Evolutionary conservation across 2,797 vertebrate species (phyloP), one percentile per base, ranked within the genome.

Genomic region (Poeciliopsis presidionis): DNA sequence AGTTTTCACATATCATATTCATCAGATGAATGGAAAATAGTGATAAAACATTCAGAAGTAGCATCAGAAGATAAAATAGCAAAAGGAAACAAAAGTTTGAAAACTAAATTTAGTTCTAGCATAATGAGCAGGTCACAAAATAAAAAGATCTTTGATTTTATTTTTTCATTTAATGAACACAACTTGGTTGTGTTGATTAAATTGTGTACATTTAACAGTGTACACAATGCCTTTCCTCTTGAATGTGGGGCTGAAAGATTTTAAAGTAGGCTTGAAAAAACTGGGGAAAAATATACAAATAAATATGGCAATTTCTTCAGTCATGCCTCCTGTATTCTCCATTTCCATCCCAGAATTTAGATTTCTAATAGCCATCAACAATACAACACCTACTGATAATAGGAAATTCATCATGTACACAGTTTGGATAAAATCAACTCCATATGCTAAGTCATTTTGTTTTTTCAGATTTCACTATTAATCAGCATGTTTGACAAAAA

Each of bases 1-100:
- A 85, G 86, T 91, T 91, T 94, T 91, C 87, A 77, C 87, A 65
- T 93, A 93, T 91, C 88, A 86, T 85, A 90, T 93, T 93, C 95
- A 95, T 96, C 95, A 94, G 86, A 92, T 93, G 94, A 95, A 95
- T 95, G 92, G 93, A 94, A 90, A 81, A 8, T 71, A 86, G 91
- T 94, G 73, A 95, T 95, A 89, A 94, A 65, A 95, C 74, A 95
- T 96, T 95, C 74, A 95, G 89, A 2, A 49, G 18, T 73, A 94
- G 93, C 94, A 95, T 96, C 95, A 95, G 95, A 91, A 94, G 94
- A 93, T 91, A 91, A 93, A 90, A 84, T 84, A 84, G 90, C 79
- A 49, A 85, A 81, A 7, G 55, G 79, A 49, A 53, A 53, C 22
- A 53, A 53, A 83, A 80, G 83, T 89, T 76, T 93, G 93, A 13